Evolutionary conservation across 2,888 invertebrate genomes (phyloP).

Genomic region (Sinelater perroti): DNA sequence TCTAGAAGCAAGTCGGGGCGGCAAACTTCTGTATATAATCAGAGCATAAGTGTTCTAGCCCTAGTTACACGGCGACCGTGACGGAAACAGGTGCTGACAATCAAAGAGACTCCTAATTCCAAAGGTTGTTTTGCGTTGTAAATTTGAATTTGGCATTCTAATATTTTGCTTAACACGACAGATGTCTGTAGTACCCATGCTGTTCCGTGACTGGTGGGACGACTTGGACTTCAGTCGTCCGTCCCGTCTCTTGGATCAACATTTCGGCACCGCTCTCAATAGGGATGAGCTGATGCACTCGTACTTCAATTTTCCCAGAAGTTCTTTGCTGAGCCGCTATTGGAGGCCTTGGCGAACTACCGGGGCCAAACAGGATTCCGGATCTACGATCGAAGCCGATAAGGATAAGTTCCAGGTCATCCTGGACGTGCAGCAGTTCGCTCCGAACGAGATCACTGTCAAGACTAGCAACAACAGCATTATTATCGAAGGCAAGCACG

Average conservation of each 20-base stretch:
- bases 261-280: slow-evolving; percentile 80
- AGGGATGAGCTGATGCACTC: slow-evolving; percentile 74
- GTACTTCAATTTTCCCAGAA: slow-evolving; percentile 51
- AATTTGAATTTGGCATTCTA: too few relatives aligned
- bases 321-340: slow-evolving; percentile 62
- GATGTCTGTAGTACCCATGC: slow-evolving; percentile 85
- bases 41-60: too few relatives aligned
- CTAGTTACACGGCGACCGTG: too few relatives aligned
- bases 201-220: slow-evolving; percentile 90
- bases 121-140: too few relatives aligned
- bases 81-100: too few relatives aligned
- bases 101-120: too few relatives aligned
- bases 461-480: slow-evolving; percentile 75
- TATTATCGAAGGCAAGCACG: slow-evolving; percentile 81
- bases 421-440: slow-evolving; percentile 79
- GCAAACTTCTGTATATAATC: slow-evolving; percentile 17
- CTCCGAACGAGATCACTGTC: slow-evolving; percentile 79
- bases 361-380: slow-evolving; percentile 75
- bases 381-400: slow-evolving; percentile 78
- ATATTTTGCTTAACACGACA: slow-evolving; percentile 41
- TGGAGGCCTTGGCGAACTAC: slow-evolving; percentile 76
- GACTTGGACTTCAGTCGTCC: slow-evolving; percentile 74
- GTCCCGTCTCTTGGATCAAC: slow-evolving; percentile 81
- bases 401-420: slow-evolving; percentile 82
- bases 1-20: too few relatives aligned